phyloP scores from a whole-genome alignment of 2,113 vertebrate species.

The Laticauda laticaudata region DNA sequence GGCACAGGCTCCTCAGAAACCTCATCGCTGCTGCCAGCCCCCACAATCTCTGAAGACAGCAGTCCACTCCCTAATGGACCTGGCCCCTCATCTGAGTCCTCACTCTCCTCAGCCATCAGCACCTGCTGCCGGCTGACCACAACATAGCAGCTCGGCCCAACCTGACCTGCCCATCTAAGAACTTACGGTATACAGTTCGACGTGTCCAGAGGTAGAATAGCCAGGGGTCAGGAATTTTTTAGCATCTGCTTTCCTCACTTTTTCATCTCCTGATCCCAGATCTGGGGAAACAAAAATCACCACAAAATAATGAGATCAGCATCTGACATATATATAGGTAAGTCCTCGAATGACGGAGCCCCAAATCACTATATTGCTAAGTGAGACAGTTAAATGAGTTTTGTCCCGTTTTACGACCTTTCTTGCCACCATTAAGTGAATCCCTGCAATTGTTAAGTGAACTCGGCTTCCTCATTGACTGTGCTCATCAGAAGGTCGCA shows the following conservation, averaged over 20 bases:
- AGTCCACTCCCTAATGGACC: too few relatives aligned
- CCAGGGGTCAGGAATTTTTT: slow-evolving; percentile 96
- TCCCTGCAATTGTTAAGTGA: neutral
- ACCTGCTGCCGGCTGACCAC: too few relatives aligned
- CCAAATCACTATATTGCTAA: neutral
- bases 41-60: too few relatives aligned
- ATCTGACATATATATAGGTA: too few relatives aligned
- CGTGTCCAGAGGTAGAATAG: slow-evolving; percentile 94
- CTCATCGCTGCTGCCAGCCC: too few relatives aligned
- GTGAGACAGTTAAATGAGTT: neutral
- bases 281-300: slow-evolving; percentile 66
- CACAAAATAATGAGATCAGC: neutral
- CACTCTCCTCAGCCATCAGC: too few relatives aligned
- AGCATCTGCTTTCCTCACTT: slow-evolving; percentile 89
- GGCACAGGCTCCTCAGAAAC: too few relatives aligned
- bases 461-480: neutral
- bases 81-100: too few relatives aligned
- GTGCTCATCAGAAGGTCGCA: neutral
- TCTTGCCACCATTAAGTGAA: neutral
- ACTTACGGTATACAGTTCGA: slow-evolving; percentile 92
- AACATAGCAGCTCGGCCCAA: neutral
- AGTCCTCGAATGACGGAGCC: neutral
- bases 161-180: neutral
- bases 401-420: neutral
- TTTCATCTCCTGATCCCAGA: slow-evolving; percentile 95